Percentiles rank a stretch among this genome's conserved stretches.
Evolutionary conservation across 2,113 vertebrate species (phyloP).

Genomic region (Terrapene triunguis): DNA sequence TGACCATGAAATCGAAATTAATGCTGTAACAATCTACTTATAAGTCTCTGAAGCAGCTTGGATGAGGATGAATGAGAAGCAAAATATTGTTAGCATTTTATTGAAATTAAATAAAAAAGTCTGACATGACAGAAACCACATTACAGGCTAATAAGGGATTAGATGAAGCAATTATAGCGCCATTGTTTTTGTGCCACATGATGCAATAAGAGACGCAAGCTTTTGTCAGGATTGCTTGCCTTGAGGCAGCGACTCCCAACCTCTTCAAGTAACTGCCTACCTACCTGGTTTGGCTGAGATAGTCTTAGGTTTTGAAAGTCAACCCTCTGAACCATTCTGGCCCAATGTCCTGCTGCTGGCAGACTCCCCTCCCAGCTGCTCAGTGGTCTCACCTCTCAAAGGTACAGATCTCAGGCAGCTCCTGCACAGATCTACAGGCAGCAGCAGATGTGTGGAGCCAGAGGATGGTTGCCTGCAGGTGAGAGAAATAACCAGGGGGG

Average conservation of each 20-base stretch:
- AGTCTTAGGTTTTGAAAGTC: background rate
- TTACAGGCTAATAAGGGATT: constrained; percentile 60
- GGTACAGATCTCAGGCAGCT: background rate
- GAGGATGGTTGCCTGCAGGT: background rate
- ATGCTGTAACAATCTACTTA: constrained; percentile 83
- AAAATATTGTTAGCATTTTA: constrained; percentile 68
- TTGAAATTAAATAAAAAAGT: constrained; percentile 60
- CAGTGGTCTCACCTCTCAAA: background rate
- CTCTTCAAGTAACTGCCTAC: background rate
- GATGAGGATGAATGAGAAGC: constrained; percentile 47
- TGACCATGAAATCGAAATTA: constrained; percentile 85
- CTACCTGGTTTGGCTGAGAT: background rate
- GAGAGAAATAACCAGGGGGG: background rate
- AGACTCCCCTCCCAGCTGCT: background rate
- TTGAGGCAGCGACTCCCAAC: background rate
- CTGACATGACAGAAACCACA: constrained; percentile 36
- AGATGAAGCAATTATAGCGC: constrained; percentile 43
- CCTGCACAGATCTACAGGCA: background rate
- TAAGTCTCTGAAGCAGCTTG: constrained; percentile 57
- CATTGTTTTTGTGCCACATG: background rate
- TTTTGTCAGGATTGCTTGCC: background rate
- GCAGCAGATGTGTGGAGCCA: background rate
- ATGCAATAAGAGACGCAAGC: background rate
- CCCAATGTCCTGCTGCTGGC: background rate
- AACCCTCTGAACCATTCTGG: background rate